phyloP scores from a whole-genome alignment of 2,113 vertebrate genomes.

The Lasiurus cinereus region DNA sequence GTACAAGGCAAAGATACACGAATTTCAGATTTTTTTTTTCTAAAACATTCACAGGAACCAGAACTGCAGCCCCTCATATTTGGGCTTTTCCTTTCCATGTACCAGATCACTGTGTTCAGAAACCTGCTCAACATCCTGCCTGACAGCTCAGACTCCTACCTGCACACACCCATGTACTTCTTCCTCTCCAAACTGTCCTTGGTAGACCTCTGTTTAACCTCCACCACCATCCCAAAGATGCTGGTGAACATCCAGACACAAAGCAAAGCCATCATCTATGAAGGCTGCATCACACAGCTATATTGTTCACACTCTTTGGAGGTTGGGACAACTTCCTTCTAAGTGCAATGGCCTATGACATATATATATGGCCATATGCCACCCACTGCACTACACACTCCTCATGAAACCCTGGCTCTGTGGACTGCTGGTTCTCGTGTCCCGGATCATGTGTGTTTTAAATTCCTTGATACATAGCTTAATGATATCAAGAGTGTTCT shows the following conservation, averaged over 20 bases:
- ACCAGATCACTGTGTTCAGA: neutral
- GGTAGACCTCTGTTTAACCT: too few species aligned
- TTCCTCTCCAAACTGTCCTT: too few species aligned
- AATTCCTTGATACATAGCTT: neutral
- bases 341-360: too few species aligned
- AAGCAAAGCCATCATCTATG: neutral
- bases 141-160: neutral
- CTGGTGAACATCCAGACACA: neutral
- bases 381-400: too few species aligned
- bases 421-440: too few species aligned
- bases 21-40: neutral
- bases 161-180: too few species aligned
- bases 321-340: too few species aligned
- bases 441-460: too few species aligned
- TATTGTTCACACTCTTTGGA: neutral
- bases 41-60: neutral
- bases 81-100: slow-evolving; percentile 16
- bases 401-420: too few species aligned
- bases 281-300: neutral
- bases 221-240: neutral
- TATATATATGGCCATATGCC: too few species aligned
- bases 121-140: neutral
- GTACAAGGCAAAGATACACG: neutral
- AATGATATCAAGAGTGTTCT: neutral
- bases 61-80: neutral